Evolutionary conservation across 2,113 vertebrate genomes (phyloP), one percentile per base, ranked within the genome.

Genomic region (Cyphomyrus discorhynchus): DNA sequence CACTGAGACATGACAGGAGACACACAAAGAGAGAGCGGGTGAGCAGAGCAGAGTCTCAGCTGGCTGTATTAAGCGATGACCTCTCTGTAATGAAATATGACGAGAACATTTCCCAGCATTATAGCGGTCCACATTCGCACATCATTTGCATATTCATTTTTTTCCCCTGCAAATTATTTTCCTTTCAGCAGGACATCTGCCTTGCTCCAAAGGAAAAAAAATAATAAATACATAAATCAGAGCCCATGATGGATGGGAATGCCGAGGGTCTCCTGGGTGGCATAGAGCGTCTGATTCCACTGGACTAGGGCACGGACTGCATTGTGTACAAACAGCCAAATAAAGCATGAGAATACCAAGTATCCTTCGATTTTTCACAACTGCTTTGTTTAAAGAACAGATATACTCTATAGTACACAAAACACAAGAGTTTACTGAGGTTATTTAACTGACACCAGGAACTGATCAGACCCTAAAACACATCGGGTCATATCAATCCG

Each of bases 131-230:
- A 95, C 95, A 95, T 96, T 96, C 97, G 97, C 97, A 98, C 96
- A 96, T 94, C 95, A 98, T 98, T 98, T 98, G 97, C 98, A 98
- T 98, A 98, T 97, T 96, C 96, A 97, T 97, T 96, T 94, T 91
- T 94, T 94, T 52, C 56, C 13, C n/a, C 92, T 93, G 95, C 95
- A 97, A 96, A 97, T 97, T 97, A 96, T 95, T 95, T 96, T 96
- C 96, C 96, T 96, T 96, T 97, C 96, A 97, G 95, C 96, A 97
- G 95, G 94, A 96, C 97, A 97, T 98, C 97, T 98, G 97, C 96
- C 96, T 95, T 92, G 92, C 93, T 90, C 82, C 89, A 92, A 93
- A 91, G 91, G 91, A 91, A 93, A 92, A 92, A 90, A 66, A 91
- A 90, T 83, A 90, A 91, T 86, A 94, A 94, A 95, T 93, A 94